Percentiles rank a stretch among this genome's conserved stretches.
phyloP scores from a whole-genome alignment of 2,797 vertebrate species.

The Heliangelus exortis region DNA sequence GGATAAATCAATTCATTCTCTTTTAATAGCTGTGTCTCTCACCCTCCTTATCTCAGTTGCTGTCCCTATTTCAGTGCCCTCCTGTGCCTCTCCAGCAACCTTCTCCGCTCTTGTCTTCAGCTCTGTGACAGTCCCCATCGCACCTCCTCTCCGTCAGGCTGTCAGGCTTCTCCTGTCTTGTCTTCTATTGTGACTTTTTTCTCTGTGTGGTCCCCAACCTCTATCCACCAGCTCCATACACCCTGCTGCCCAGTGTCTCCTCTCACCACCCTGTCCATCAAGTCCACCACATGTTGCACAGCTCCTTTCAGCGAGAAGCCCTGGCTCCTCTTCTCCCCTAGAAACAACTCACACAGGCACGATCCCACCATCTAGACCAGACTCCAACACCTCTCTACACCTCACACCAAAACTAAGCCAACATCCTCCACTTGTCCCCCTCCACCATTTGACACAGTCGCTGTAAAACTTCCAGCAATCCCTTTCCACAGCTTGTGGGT shows the following conservation, averaged over 20 bases:
- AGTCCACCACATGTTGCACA: not conserved
- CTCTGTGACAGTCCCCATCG: not conserved
- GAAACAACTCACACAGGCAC: not conserved
- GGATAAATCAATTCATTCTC: slow-evolving; percentile 43
- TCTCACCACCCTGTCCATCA: not conserved
- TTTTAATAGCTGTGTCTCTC: slow-evolving; percentile 42
- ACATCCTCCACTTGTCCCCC: not conserved
- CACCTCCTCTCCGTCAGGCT: not conserved
- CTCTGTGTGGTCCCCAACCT: not conserved
- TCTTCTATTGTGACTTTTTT: not conserved
- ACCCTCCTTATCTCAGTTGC: slow-evolving; percentile 22
- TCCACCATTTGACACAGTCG: not conserved
- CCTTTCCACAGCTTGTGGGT: not conserved
- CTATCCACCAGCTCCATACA: not conserved
- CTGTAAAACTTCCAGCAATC: not conserved
- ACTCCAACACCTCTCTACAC: not conserved
- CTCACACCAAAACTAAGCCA: not conserved
- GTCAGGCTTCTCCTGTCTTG: not conserved
- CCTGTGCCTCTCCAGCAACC: not conserved
- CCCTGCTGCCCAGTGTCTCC: not conserved
- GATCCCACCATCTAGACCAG: not conserved
- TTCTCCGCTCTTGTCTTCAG: not conserved
- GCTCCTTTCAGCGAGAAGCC: not conserved
- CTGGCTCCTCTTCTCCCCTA: not conserved
- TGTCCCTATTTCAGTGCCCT: not conserved